Evolutionary conservation across 2,888 invertebrate species (phyloP), one percentile per base, ranked within the genome.

Genomic region (Chrysopilus asiliformis): DNA sequence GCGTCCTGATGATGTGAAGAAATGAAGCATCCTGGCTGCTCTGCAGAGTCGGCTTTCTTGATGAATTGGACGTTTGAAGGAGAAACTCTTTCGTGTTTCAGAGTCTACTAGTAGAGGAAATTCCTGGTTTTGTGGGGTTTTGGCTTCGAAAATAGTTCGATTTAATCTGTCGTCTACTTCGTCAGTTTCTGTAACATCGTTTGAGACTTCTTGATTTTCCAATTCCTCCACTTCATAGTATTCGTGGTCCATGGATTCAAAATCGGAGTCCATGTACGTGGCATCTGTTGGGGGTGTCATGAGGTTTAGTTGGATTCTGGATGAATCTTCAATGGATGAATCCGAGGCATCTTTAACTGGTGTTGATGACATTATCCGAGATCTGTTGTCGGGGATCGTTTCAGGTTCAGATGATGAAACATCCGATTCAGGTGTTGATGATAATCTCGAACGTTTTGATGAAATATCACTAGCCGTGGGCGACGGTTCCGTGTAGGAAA

Each of bases 1-100:
- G 18, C 53, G 48, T 6, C 56, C 55, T 36, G 56, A 54, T n/a
- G 57, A 56, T n/a, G n/a, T n/a, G 26, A 59, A 52, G 45, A 59
- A 57, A 34, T 56, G 53, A 17, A 58, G 45, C 3, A 60, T 54
- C 4, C 53, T 50, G 2, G 51, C 46, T 10, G 58, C 50, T 38
- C 28, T 28, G 14, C 35, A 37, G 27, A 34, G 29, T 20, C n/a
- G 32, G n/a, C n/a, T n/a, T 19, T 35, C 18, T 7, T 32, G 32
- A 20, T 19, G 9, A 9, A 16, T 26, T 13, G 31, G 20, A 13
- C 31, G 30, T 19, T 37, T 31, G 18, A 15, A 22, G 10, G 32
- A 25, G 8, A 32, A 18, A 5, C 32, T 8, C 22, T 10, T 7
- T 10, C 22, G 7, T 8, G 10, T 8, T 22, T 22, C 22, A 10